A percentile compares a stretch with the other conserved stretches of the same genome.
phyloP scores from a whole-genome alignment of 2,888 invertebrate species.

The Disparrhopalites patrizii region DNA sequence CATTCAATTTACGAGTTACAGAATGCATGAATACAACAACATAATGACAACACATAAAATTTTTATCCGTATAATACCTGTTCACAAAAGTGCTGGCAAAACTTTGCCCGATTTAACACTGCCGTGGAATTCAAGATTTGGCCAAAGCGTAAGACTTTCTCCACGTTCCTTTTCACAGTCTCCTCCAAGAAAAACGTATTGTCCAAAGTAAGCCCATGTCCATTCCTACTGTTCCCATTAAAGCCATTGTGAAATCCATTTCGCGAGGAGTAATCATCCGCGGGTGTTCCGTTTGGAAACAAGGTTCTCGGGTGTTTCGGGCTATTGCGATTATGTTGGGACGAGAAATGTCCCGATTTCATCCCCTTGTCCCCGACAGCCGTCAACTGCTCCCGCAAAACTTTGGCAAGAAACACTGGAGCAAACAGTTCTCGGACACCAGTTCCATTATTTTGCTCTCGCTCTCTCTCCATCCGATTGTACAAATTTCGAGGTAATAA shows the following conservation, averaged over 20 bases:
- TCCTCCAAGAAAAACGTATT: constrained; percentile 4
- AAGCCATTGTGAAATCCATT: not conserved
- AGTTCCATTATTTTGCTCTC: constrained; percentile 17
- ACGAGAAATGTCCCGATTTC: not conserved
- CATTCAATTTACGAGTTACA: too few species aligned
- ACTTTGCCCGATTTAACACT: constrained; percentile 10
- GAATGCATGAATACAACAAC: too few species aligned
- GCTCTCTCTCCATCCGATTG: constrained; percentile 34
- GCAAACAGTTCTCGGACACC: constrained; percentile 13
- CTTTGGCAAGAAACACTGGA: constrained; percentile 16
- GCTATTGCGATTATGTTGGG: not conserved
- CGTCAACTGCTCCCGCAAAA: constrained; percentile 8
- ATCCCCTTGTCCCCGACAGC: not conserved
- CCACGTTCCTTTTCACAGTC: not conserved
- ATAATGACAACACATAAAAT: not conserved
- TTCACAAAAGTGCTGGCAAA: constrained; percentile 24
- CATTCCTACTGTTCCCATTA: not conserved
- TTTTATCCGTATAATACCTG: constrained; percentile 13
- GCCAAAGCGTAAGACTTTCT: constrained; percentile 20
- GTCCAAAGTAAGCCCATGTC: not conserved
- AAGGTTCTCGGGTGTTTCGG: too few species aligned
- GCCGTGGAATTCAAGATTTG: not conserved
- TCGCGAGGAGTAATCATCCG: not conserved
- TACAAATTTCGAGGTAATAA: constrained; percentile 27
- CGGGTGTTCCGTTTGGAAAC: not conserved